Evolutionary conservation across 2,113 vertebrate species (phyloP).

Genomic region (Thymallus thymallus): DNA sequence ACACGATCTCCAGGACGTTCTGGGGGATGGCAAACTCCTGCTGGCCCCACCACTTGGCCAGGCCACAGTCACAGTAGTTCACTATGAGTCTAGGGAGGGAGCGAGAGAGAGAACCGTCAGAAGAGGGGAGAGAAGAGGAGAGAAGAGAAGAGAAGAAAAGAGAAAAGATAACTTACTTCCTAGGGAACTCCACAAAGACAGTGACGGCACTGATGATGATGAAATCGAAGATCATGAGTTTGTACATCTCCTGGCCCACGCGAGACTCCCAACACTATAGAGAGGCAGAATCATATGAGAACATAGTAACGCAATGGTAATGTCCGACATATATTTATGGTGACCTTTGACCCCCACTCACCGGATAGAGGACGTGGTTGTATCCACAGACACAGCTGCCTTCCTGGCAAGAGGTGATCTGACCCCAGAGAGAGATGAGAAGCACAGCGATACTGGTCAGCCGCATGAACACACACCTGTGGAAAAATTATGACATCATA

Average conservation of each 20-base stretch:
- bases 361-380: conserved; percentile 85
- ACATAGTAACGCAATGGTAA: too few species aligned
- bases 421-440: conserved; percentile 87
- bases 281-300: conserved; percentile 9
- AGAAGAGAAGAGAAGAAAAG: too few species aligned
- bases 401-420: conserved; percentile 76
- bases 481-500: neutral
- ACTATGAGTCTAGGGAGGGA: conserved; percentile 80
- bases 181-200: conserved; percentile 88
- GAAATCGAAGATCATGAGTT: conserved; percentile 94
- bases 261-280: conserved; percentile 93
- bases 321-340: too few species aligned
- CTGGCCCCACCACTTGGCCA: conserved; percentile 81
- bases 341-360: conserved; percentile 63
- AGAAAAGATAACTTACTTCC: conserved; percentile 80
- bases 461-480: conserved; percentile 91
- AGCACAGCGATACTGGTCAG: conserved; percentile 90
- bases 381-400: conserved; percentile 84
- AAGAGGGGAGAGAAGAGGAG: neutral
- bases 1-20: conserved; percentile 90
- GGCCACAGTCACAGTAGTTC: conserved; percentile 76
- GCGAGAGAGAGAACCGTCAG: neutral
- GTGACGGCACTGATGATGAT: conserved; percentile 83
- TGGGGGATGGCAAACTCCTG: conserved; percentile 90
- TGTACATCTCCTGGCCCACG: conserved; percentile 97